Percentiles rank a stretch among this genome's conserved stretches.
phyloP scores from a whole-genome alignment of 2,797 vertebrate genomes.

The Pempheris klunzingeri region DNA sequence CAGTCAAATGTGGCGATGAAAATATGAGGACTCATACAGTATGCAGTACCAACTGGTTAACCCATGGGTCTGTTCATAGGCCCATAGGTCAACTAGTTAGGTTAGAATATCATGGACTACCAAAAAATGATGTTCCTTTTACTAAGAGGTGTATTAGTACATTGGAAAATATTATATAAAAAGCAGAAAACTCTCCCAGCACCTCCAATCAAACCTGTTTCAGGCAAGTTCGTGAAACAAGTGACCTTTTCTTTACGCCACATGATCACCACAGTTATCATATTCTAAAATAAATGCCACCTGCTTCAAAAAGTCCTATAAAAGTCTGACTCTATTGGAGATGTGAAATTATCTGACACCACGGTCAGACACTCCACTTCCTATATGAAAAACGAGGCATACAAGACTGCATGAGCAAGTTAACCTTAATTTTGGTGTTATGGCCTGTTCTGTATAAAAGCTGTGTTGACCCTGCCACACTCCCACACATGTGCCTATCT shows the following conservation, averaged over 20 bases:
- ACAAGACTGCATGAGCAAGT: constrained; percentile 5
- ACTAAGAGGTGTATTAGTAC: background rate
- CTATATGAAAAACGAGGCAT: background rate
- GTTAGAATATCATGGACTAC: background rate
- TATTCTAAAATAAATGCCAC: constrained; percentile 31
- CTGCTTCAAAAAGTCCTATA: background rate
- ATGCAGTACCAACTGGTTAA: background rate
- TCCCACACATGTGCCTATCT: constrained; percentile 24
- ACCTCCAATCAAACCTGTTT: constrained; percentile 21
- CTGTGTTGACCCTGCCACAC: constrained; percentile 17
- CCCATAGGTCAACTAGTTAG: background rate
- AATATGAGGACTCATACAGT: background rate
- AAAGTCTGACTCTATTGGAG: background rate
- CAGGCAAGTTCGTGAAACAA: background rate
- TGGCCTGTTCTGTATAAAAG: constrained; percentile 10
- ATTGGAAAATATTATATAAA: constrained; percentile 6
- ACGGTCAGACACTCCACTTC: background rate
- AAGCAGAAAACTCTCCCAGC: constrained; percentile 11
- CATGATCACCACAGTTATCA: background rate
- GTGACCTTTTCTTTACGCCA: constrained; percentile 29
- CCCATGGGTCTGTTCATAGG: background rate
- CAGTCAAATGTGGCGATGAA: background rate
- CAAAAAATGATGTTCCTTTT: background rate
- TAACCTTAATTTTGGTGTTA: constrained; percentile 26
- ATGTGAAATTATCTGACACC: background rate